Percentiles rank a stretch among this genome's conserved stretches.
phyloP scores from a whole-genome alignment of 2,113 vertebrate species.

The Embiotoca jacksoni region DNA sequence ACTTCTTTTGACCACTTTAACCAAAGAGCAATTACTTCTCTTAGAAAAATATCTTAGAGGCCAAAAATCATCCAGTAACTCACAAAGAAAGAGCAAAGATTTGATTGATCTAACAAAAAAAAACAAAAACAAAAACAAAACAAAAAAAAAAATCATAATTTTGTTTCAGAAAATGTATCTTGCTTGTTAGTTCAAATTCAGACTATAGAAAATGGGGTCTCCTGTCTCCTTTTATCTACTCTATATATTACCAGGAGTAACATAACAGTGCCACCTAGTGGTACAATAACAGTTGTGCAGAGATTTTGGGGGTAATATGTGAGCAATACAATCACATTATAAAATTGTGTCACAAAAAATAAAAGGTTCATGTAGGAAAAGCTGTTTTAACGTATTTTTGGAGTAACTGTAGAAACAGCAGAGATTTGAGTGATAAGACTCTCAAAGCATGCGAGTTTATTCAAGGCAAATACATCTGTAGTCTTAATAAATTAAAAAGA shows the following conservation, averaged over 20 bases:
- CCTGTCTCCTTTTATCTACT: neutral
- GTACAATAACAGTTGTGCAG: neutral
- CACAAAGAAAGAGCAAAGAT: neutral
- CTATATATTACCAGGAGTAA: conserved; percentile 1
- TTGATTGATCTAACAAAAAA: too few relatives aligned
- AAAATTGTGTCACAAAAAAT: neutral
- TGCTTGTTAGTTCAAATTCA: neutral
- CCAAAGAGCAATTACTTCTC: neutral
- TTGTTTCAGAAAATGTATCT: neutral
- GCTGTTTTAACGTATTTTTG: too few relatives aligned
- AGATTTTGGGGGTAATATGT: neutral
- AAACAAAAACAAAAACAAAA: neutral
- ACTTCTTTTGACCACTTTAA: neutral
- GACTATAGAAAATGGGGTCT: neutral
- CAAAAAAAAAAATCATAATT: neutral
- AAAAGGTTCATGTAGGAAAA: neutral
- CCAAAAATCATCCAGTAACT: neutral
- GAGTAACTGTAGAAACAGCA: neutral
- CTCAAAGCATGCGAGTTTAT: neutral
- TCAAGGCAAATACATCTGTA: neutral
- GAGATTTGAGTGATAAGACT: neutral
- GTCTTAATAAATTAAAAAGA: conserved; percentile 4
- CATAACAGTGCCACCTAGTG: conserved; percentile 74
- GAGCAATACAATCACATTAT: neutral
- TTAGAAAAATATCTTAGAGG: neutral